Evolutionary conservation across 2,113 vertebrate genomes (phyloP).

Genomic region (Psophia crepitans): DNA sequence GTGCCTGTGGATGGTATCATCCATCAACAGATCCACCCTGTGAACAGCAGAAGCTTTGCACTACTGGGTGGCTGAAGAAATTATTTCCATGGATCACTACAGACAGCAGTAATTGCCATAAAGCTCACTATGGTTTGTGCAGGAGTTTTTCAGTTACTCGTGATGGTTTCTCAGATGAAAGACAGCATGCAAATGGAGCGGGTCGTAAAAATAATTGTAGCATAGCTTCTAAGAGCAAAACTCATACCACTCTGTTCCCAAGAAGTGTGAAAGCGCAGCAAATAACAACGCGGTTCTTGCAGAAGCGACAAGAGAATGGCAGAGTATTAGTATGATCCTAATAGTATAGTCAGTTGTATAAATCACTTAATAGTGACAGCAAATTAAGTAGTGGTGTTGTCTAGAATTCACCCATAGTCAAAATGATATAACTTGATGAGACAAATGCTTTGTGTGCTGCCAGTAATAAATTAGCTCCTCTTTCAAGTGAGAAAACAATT

Average conservation of each 20-base stretch:
- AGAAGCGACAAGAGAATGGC: not conserved
- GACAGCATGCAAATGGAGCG: not conserved
- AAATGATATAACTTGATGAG: slow-evolving; percentile 46
- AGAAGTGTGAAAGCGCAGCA: not conserved
- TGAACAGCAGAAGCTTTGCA: slow-evolving; percentile 9
- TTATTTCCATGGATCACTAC: slow-evolving; percentile 14
- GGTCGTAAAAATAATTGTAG: not conserved
- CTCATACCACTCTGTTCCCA: not conserved
- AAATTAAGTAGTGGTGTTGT: slow-evolving; percentile 41
- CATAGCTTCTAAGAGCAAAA: not conserved
- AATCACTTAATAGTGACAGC: slow-evolving; percentile 57
- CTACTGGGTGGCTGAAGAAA: not conserved
- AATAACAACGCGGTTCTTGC: not conserved
- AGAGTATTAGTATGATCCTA: not conserved
- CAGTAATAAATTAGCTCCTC: slow-evolving; percentile 55
- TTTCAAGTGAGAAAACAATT: slow-evolving; percentile 67
- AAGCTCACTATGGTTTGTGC: not conserved
- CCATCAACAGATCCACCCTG: slow-evolving; percentile 39
- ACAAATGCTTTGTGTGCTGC: slow-evolving; percentile 28
- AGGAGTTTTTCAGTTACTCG: not conserved
- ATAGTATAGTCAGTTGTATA: slow-evolving; percentile 17
- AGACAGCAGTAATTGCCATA: slow-evolving; percentile 15
- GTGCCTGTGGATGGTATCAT: slow-evolving; percentile 21
- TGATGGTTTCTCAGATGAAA: not conserved
- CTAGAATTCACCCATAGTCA: slow-evolving; percentile 22